Evolutionary conservation across 2,113 vertebrate genomes (phyloP), one percentile per base, ranked within the genome.

Genomic region (Aviceda subcristata): DNA sequence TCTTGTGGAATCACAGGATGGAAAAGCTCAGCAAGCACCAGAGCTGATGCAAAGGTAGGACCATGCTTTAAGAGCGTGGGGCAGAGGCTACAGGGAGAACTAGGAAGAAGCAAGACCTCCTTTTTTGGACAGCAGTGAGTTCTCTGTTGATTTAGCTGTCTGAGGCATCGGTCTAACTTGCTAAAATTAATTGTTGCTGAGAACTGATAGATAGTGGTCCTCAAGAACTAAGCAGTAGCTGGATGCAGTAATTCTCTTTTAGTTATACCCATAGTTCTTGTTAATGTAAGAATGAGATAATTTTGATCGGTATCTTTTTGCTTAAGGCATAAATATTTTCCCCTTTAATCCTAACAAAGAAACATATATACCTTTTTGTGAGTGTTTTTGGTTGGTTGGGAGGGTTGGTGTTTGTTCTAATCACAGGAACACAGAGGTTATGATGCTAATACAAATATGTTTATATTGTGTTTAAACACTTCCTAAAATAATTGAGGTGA

Each of bases 91-190:
- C 7, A 15, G 30, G 36, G 34, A 71, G 41, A 55, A 57, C 45
- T 1, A 63, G 36, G 46, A 43, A 74, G 36, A 27, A 92, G 57
- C 24, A 56, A 34, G 46, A n/a, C 30, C 41, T 75, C 11, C 26
- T 9, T 6, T 62, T 71, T 14, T 20, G 48, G 50, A 18, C 29
- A 91, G 27, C 60, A 63, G 43, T 9, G 55, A 22, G 3, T 43
- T 83, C 17, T 56, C 39, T 43, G 19, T 43, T 79, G 27, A 22
- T 89, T 26, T 74, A 45, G 15, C 24, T 60, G 34, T 59, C 34
- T 36, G 32, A 66, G 55, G 21, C 23, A 46, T 39, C 0, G 0
- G 8, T 41, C 17, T 74, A 20, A 43, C n/a, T 63, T 73, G 56
- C 22, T 69, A 75, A 38, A 83, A 75, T n/a, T 7, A 36, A 45